A percentile compares a stretch with the other conserved stretches of the same genome.
These are phyloP conservation scores for Proteles cristata DNA, from an alignment of 2,113 vertebrate species.

Conservation along the genomic window DNA sequence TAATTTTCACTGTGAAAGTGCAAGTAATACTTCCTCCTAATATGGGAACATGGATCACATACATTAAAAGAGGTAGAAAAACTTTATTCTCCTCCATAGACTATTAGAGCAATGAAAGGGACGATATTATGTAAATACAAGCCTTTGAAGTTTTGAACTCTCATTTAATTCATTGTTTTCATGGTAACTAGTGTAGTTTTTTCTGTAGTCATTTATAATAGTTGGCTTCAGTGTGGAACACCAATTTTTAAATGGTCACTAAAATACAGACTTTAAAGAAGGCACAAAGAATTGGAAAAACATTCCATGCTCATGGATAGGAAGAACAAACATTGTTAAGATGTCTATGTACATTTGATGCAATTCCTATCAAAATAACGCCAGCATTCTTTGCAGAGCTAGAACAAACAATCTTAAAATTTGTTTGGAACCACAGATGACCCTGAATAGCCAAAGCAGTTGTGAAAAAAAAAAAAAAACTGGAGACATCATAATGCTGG, in stretches of 20 bases:
- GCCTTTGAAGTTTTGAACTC: neutral
- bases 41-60: neutral
- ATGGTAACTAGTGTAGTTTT: neutral
- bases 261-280: neutral
- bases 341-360: too few relatives aligned
- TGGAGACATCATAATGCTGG: too few relatives aligned
- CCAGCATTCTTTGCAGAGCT: too few relatives aligned
- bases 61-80: neutral
- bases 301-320: too few relatives aligned
- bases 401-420: too few relatives aligned
- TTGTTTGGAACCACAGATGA: too few relatives aligned
- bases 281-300: too few relatives aligned
- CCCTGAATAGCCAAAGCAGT: too few relatives aligned
- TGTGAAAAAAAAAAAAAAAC: too few relatives aligned
- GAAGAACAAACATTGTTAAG: too few relatives aligned
- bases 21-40: neutral
- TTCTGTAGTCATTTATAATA: neutral
- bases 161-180: conserved; percentile 26
- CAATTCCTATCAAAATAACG: too few relatives aligned
- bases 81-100: neutral
- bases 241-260: neutral
- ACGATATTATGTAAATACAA: neutral
- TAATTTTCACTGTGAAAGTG: neutral
- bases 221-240: neutral
- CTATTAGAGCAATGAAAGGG: neutral